Evolutionary conservation across 2,888 invertebrate species (phyloP).

Genomic region (Chirona hameri): DNA sequence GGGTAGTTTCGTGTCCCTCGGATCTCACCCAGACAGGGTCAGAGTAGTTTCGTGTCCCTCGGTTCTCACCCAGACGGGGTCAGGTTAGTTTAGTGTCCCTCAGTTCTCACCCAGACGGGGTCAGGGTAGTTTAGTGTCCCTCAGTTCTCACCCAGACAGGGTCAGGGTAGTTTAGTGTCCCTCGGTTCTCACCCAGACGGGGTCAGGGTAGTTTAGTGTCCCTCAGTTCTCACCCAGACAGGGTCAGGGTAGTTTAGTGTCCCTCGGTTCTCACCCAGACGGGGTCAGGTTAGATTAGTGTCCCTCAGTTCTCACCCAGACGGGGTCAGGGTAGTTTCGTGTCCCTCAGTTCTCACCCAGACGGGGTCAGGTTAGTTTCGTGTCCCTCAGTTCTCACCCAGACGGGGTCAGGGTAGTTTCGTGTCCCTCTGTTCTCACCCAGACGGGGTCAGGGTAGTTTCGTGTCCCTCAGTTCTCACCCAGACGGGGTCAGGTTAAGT

Average conservation of each 20-base stretch:
- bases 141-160: conserved; percentile 83
- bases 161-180: too few relatives aligned
- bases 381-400: too few relatives aligned
- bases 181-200: conserved; percentile 82
- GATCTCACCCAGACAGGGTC: conserved; percentile 85
- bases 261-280: conserved; percentile 84
- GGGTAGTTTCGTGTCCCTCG: too few relatives aligned
- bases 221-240: conserved; percentile 81
- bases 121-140: too few relatives aligned
- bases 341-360: too few relatives aligned
- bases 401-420: conserved; percentile 87
- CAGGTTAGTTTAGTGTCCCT: too few relatives aligned
- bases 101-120: conserved; percentile 82
- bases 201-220: conserved; percentile 93
- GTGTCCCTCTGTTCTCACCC: too few relatives aligned
- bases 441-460: conserved; percentile 89
- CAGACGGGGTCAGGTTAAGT: conserved; percentile 89
- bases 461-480: too few relatives aligned
- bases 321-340: conserved; percentile 90
- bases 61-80: conserved; percentile 84
- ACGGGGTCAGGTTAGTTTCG: conserved; percentile 90
- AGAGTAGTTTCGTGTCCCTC: too few relatives aligned
- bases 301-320: conserved; percentile 84
- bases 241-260: conserved; percentile 93
- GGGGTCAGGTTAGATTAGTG: conserved; percentile 89